Evolutionary conservation across 2,888 invertebrate species (phyloP).

Genomic region (Chelonus formosanus): DNA sequence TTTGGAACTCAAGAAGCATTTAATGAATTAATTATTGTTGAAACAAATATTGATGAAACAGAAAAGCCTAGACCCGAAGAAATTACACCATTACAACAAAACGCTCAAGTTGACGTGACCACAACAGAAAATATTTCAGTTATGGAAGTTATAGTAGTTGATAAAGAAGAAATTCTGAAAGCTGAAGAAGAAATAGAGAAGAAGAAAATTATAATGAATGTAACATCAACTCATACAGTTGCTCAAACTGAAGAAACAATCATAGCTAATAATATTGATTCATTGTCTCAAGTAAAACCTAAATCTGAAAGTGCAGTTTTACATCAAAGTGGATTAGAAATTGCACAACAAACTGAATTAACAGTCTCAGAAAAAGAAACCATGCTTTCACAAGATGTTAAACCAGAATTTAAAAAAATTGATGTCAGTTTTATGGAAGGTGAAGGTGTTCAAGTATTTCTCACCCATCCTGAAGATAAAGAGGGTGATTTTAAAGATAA

Average conservation of each 20-base stretch:
- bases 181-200: constrained; percentile 47
- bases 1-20: constrained; percentile 67
- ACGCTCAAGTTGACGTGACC: constrained; percentile 52
- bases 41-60: constrained; percentile 65
- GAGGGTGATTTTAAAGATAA: constrained; percentile 51
- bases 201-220: constrained; percentile 46
- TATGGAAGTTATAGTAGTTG: constrained; percentile 52
- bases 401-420: constrained; percentile 69
- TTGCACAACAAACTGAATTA: constrained; percentile 66
- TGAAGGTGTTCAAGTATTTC: constrained; percentile 71
- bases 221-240: constrained; percentile 55
- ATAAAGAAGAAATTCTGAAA: constrained; percentile 52
- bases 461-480: constrained; percentile 61
- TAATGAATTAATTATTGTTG: constrained; percentile 64
- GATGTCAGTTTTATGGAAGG: constrained; percentile 68
- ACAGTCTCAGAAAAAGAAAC: constrained; percentile 68
- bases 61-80: constrained; percentile 65
- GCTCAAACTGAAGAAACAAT: constrained; percentile 58
- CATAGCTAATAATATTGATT: constrained; percentile 48
- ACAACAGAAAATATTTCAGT: constrained; percentile 53
- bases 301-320: constrained; percentile 51
- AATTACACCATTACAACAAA: constrained; percentile 57
- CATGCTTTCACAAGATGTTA: constrained; percentile 60
- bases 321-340: constrained; percentile 64
- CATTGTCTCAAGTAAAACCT: constrained; percentile 59